Percentiles rank a stretch among this genome's conserved stretches.
Evolutionary conservation across 2,888 invertebrate genomes (phyloP).

Genomic region (Sylvicola cinctus): DNA sequence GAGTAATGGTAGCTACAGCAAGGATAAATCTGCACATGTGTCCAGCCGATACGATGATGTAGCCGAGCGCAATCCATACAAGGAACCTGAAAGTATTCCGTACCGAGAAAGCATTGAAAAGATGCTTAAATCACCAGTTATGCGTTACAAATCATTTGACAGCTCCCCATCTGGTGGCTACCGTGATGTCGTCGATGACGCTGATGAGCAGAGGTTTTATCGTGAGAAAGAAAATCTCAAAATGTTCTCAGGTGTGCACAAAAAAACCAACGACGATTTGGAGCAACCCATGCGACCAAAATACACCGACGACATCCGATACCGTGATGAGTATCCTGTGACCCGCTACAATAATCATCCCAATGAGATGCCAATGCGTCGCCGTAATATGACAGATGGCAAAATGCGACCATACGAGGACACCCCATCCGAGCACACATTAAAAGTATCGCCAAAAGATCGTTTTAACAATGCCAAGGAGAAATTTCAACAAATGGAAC

Average conservation of each 20-base stretch:
- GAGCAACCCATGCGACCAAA: too few relatives aligned
- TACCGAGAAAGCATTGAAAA: constrained; percentile 25
- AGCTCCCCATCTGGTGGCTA: not conserved
- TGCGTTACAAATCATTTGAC: constrained; percentile 21
- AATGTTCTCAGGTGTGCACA: too few relatives aligned
- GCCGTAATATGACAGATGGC: too few relatives aligned
- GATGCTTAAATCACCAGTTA: constrained; percentile 25
- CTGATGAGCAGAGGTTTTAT: constrained; percentile 1
- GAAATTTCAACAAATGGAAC: constrained; percentile 61
- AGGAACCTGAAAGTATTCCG: constrained; percentile 23
- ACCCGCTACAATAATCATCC: too few relatives aligned
- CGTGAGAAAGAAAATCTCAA: too few relatives aligned
- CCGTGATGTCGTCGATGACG: not conserved
- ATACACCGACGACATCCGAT: not conserved
- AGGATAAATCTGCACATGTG: constrained; percentile 13
- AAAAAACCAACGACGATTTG: too few relatives aligned
- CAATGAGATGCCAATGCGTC: too few relatives aligned
- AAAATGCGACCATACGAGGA: too few relatives aligned
- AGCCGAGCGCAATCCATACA: constrained; percentile 21
- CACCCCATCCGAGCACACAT: not conserved
- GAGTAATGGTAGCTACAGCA: constrained; percentile 12
- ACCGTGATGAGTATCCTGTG: not conserved
- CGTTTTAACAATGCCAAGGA: constrained; percentile 73
- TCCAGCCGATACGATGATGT: constrained; percentile 11
- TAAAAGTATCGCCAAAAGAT: constrained; percentile 41